These are phyloP conservation scores for Artibeus lituratus DNA, from an alignment of 2,797 vertebrate genomes.

Conservation along the genomic window DNA sequence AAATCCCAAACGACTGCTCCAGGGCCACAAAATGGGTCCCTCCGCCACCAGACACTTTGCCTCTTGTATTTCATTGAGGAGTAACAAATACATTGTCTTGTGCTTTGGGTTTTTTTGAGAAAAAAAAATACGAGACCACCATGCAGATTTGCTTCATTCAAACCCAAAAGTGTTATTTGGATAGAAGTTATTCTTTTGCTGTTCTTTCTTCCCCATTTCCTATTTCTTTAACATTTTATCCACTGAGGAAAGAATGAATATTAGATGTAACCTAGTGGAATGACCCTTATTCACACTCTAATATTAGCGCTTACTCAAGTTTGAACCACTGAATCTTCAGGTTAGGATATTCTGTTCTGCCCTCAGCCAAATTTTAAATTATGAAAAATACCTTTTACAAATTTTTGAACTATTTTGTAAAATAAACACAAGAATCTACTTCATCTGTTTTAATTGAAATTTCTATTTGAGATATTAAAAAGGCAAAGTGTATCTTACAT, in stretches of 20 bases:
- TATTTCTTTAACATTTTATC: not conserved
- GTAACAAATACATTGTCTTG: not conserved
- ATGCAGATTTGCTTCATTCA: not conserved
- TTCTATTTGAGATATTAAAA: not conserved
- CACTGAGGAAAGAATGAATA: not conserved
- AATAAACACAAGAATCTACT: not conserved
- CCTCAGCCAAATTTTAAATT: not conserved
- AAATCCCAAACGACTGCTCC: not conserved
- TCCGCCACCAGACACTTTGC: not conserved
- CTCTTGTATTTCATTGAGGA: not conserved
- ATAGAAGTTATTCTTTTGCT: not conserved
- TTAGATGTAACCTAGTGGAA: not conserved
- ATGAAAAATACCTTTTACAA: not conserved
- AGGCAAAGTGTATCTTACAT: not conserved
- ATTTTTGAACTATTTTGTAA: not conserved
- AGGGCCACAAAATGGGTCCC: not conserved
- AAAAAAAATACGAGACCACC: not conserved
- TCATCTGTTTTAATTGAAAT: not conserved
- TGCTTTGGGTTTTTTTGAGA: no score
- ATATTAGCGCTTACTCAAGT: not conserved
- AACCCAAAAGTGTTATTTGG: not conserved
- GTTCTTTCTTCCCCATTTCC: not conserved
- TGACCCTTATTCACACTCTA: not conserved
- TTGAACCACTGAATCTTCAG: slow-evolving; percentile 11
- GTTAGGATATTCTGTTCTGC: not conserved